A percentile compares a stretch with the other conserved stretches of the same genome.
These are phyloP conservation scores for Intellagama lesueurii DNA, from an alignment of 2,797 vertebrate species.

Conservation along the genomic window DNA sequence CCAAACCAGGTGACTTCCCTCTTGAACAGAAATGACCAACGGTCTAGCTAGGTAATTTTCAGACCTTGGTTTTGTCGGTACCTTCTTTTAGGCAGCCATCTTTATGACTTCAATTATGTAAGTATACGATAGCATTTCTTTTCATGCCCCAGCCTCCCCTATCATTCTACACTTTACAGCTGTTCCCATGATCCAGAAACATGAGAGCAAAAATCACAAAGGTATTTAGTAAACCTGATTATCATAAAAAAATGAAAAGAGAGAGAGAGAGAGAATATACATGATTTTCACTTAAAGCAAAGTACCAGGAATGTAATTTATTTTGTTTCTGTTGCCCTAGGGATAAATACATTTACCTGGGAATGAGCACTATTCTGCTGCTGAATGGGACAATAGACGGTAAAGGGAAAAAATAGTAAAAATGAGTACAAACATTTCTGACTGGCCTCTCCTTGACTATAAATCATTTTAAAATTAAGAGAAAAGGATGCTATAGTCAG, in stretches of 20 bases:
- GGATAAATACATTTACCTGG: neutral
- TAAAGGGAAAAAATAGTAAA: neutral
- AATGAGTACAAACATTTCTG: neutral
- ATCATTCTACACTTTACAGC: neutral
- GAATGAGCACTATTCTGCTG: neutral
- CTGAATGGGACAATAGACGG: neutral
- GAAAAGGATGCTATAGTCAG: neutral
- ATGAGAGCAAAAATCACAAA: neutral
- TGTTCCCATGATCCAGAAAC: neutral
- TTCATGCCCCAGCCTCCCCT: neutral
- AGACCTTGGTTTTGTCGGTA: neutral
- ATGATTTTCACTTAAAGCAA: too few relatives aligned
- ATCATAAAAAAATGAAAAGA: neutral
- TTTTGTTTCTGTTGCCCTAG: neutral
- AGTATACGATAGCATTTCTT: neutral
- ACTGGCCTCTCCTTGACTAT: neutral
- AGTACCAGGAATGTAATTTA: too few relatives aligned
- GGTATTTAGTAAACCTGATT: neutral
- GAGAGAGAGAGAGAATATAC: too few relatives aligned
- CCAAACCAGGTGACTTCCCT: neutral
- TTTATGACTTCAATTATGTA: neutral
- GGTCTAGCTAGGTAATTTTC: neutral
- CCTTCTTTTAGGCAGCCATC: neutral
- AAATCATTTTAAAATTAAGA: neutral
- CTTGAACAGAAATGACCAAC: neutral